Evolutionary conservation across 1,140 invertebrate species (phyloP).

Genomic region (Eulimnadia texana): DNA sequence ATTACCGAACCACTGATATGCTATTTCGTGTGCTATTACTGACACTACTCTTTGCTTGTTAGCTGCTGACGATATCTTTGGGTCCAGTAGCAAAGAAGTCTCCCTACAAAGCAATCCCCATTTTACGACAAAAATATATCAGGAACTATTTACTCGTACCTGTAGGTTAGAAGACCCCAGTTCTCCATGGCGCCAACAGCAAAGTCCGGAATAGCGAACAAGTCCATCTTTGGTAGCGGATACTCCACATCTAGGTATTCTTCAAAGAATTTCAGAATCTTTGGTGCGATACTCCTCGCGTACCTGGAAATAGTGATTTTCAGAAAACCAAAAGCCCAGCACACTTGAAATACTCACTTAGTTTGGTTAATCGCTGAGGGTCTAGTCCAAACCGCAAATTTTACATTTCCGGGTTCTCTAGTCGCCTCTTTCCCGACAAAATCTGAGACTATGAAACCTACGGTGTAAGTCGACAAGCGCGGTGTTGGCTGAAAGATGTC

Average conservation of each 20-base stretch:
- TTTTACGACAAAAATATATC: too few relatives aligned
- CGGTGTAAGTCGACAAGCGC: slow-evolving; percentile 41
- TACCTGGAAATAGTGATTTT: slow-evolving; percentile 32
- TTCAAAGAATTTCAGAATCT: slow-evolving; percentile 65
- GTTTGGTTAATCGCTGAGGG: slow-evolving; percentile 29
- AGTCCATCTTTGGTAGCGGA: slow-evolving; percentile 68
- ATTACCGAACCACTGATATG: slow-evolving; percentile 52
- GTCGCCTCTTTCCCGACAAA: slow-evolving; percentile 34
- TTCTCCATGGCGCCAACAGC: slow-evolving; percentile 85
- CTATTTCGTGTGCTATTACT: slow-evolving; percentile 45
- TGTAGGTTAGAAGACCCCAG: slow-evolving; percentile 77
- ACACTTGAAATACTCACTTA: slow-evolving; percentile 23
- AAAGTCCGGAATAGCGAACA: slow-evolving; percentile 85
- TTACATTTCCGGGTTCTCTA: slow-evolving; percentile 29
- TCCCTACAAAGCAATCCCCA: slow-evolving; percentile 48
- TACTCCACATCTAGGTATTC: slow-evolving; percentile 71
- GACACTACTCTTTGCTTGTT: slow-evolving; percentile 58
- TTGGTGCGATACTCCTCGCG: slow-evolving; percentile 60
- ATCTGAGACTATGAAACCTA: slow-evolving; percentile 40
- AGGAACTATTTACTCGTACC: slow-evolving; percentile 33
- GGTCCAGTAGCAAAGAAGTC: slow-evolving; percentile 67
- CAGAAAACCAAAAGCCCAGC: too few relatives aligned
- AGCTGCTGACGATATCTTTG: slow-evolving; percentile 44
- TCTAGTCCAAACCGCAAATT: slow-evolving; percentile 13
- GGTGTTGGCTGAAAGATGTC: slow-evolving; percentile 31